Evolutionary conservation across 2,888 invertebrate species (phyloP).

Genomic region (Zygothrica quintamaculata): DNA sequence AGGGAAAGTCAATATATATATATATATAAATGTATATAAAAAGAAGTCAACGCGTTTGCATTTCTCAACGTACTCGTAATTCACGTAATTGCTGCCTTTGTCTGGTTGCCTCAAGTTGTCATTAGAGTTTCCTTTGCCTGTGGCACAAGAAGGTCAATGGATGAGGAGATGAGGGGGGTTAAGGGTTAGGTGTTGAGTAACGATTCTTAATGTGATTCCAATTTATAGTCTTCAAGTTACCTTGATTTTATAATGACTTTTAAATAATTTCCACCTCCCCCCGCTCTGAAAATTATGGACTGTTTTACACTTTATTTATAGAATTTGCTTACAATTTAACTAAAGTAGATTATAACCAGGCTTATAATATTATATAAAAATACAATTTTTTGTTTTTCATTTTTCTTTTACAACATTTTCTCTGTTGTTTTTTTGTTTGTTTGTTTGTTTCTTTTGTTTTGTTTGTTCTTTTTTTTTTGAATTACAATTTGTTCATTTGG

Average conservation of each 20-base stretch:
- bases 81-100: slow-evolving; percentile 52
- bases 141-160: slow-evolving; percentile 3
- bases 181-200: too few species aligned
- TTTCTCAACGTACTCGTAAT: slow-evolving; percentile 42
- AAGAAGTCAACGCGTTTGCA: slow-evolving; percentile 59
- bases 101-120: slow-evolving; percentile 44
- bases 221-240: slow-evolving; percentile 29
- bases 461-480: slow-evolving; percentile 14
- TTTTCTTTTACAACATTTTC: slow-evolving; percentile 36
- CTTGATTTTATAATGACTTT: too few species aligned
- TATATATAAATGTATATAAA: slow-evolving; percentile 23
- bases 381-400: slow-evolving; percentile 63
- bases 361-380: slow-evolving; percentile 78
- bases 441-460: slow-evolving; percentile 22
- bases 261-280: too few species aligned
- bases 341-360: slow-evolving; percentile 55
- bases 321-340: slow-evolving; percentile 57
- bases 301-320: slow-evolving; percentile 55
- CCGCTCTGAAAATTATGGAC: slow-evolving; percentile 25
- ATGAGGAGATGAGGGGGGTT: too few species aligned
- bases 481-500: slow-evolving; percentile 5
- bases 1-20: too few species aligned
- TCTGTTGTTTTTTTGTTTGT: slow-evolving; percentile 15
- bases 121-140: slow-evolving; percentile 54
- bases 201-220: slow-evolving; percentile 33